Evolutionary conservation across 2,113 vertebrate species (phyloP).

Genomic region (Caloenas nicobarica): DNA sequence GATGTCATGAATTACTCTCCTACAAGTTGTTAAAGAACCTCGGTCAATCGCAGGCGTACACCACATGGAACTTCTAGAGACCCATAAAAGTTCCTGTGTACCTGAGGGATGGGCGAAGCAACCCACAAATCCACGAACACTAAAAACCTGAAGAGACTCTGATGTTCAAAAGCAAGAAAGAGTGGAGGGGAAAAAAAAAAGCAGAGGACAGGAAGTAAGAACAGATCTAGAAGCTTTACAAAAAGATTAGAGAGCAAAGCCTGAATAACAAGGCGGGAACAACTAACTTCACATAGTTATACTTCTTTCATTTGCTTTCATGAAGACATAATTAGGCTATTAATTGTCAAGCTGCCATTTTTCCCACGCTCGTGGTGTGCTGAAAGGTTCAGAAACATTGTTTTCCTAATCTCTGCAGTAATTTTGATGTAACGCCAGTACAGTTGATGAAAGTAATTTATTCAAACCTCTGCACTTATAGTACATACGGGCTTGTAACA

Average conservation of each 20-base stretch:
- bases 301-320: conserved; percentile 23
- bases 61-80: not conserved
- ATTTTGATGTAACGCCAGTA: not conserved
- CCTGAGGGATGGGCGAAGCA: not conserved
- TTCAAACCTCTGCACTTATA: not conserved
- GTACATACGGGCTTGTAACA: not conserved
- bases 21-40: not conserved
- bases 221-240: not conserved
- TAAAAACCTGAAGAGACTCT: not conserved
- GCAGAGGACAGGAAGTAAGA: not conserved
- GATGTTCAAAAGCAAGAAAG: not conserved
- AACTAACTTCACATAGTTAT: not conserved
- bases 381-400: not conserved
- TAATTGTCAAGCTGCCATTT: not conserved
- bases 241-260: conserved; percentile 8
- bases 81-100: not conserved
- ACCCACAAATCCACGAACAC: not conserved
- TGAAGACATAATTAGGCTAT: conserved; percentile 29
- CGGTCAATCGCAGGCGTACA: not conserved
- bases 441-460: not conserved
- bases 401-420: not conserved
- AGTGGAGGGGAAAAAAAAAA: not conserved
- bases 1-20: not conserved
- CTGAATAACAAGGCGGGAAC: conserved; percentile 16
- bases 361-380: conserved; percentile 15